Evolutionary conservation across 2,888 invertebrate species (phyloP).

Genomic region (Diachrysia chrysitis): DNA sequence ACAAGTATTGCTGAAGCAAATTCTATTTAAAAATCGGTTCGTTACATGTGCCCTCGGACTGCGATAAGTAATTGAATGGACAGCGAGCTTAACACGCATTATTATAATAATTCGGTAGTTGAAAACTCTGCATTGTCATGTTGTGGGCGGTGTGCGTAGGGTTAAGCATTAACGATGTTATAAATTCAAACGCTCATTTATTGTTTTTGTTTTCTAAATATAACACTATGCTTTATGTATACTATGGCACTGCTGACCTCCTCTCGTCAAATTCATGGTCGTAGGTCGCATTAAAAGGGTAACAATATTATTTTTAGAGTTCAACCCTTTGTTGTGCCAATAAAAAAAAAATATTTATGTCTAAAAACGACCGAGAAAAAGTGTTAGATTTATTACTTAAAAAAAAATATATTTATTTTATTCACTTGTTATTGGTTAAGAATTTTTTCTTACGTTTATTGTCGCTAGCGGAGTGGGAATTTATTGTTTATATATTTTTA

Average conservation of each 20-base stretch:
- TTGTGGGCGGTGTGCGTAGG: conserved; percentile 64
- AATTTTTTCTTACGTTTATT: conserved; percentile 66
- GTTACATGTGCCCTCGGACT: conserved; percentile 24
- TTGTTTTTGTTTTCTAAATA: conserved; percentile 64
- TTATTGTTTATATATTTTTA: conserved; percentile 62
- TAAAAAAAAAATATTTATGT: conserved; percentile 40
- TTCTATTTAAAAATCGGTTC: conserved; percentile 29
- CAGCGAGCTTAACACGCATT: conserved; percentile 41
- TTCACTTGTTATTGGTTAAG: conserved; percentile 74
- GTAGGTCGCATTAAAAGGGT: conserved; percentile 55
- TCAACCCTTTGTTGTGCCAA: conserved; percentile 60
- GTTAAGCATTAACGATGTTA: conserved; percentile 73
- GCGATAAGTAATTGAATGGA: conserved; percentile 31
- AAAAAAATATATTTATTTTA: conserved; percentile 70
- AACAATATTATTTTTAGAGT: conserved; percentile 51
- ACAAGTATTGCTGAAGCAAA: conserved; percentile 34
- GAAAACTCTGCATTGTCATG: conserved; percentile 65
- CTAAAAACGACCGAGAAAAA: conserved; percentile 44
- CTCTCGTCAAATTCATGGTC: conserved; percentile 50
- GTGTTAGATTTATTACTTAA: conserved; percentile 60
- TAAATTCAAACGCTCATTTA: conserved; percentile 72
- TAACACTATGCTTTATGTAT: conserved; percentile 69
- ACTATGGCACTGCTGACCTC: conserved; percentile 62
- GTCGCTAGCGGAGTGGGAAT: conserved; percentile 60
- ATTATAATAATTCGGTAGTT: conserved; percentile 58